phyloP scores from a whole-genome alignment of 2,888 invertebrate genomes.

The Eudemis profundana region DNA sequence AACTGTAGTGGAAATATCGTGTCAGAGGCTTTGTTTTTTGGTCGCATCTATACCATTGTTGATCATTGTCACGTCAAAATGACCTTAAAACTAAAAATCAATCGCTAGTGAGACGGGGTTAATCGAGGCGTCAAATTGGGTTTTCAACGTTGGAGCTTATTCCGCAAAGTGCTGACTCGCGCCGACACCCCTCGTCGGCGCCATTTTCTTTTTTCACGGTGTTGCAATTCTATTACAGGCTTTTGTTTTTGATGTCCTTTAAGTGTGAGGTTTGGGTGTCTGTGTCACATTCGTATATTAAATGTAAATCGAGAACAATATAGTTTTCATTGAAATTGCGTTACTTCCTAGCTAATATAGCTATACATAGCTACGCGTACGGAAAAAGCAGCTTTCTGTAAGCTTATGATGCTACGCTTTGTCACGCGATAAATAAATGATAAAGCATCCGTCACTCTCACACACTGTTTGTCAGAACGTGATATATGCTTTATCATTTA shows the following conservation, averaged over 20 bases:
- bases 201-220: slow-evolving; percentile 76
- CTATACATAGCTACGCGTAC: no score
- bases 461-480: no score
- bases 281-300: neutral
- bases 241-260: slow-evolving; percentile 49
- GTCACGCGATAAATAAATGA: no score
- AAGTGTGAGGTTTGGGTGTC: neutral
- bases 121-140: slow-evolving; percentile 83
- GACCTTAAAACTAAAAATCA: slow-evolving; percentile 54
- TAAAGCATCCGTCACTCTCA: no score
- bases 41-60: no score
- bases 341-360: no score
- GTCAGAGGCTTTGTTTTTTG: no score
- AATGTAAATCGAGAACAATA: neutral
- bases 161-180: slow-evolving; percentile 78
- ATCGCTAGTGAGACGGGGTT: slow-evolving; percentile 52
- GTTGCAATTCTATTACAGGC: slow-evolving; percentile 71
- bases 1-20: no score
- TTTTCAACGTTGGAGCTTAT: slow-evolving; percentile 79
- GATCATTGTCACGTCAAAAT: slow-evolving; percentile 5
- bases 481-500: no score
- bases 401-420: no score
- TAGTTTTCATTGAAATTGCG: no score
- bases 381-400: no score
- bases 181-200: slow-evolving; percentile 66